Conservation (phyloP, 2,797 vertebrate genomes). For the Liparis tanakae region DNA sequence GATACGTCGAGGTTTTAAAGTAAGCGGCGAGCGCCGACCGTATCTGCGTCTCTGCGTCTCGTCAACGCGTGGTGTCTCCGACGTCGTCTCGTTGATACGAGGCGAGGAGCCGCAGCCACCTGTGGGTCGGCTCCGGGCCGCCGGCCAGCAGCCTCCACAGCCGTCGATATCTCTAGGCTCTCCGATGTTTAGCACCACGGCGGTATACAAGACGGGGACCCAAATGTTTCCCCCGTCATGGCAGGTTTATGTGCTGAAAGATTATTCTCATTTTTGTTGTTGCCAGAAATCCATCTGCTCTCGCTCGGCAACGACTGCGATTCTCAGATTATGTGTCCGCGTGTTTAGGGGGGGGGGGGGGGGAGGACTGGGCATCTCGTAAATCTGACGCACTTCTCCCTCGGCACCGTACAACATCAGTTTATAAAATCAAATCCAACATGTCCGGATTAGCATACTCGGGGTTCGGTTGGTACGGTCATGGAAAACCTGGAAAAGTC, state of each 20-base stretch:
- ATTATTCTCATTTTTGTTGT: conserved; percentile 5
- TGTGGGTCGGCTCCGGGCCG: conserved; percentile 67
- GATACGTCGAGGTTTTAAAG: conserved; percentile 99
- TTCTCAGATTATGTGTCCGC: conserved; percentile 29
- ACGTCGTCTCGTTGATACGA: conserved; percentile 42
- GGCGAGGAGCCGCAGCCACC: conserved; percentile 39
- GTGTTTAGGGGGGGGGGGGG: conserved; percentile 3
- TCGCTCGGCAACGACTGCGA: conserved; percentile 14
- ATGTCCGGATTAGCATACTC: conserved; percentile 48
- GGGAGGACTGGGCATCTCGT: conserved; percentile 3
- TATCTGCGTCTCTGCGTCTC: conserved; percentile 39
- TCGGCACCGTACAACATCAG: conserved; percentile 49
- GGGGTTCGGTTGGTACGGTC: no score
- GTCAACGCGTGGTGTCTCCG: conserved; percentile 34
- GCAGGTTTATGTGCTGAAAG: conserved; percentile 35
- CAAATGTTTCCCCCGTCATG: conserved; percentile 13
- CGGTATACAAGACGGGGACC: conserved; percentile 23
- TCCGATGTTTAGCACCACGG: conserved; percentile 31
- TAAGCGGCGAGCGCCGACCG: conserved; percentile 81
- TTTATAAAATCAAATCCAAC: conserved; percentile 44
- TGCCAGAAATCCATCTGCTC: conserved; percentile 10
- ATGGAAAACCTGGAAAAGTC: no score
- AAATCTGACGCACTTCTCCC: conserved; percentile 39
- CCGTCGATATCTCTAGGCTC: conserved; percentile 57
- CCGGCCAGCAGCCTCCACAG: conserved; percentile 53